Conservation (phyloP, 2,888 invertebrate genomes). For the Melinopterus prodromus region DNA sequence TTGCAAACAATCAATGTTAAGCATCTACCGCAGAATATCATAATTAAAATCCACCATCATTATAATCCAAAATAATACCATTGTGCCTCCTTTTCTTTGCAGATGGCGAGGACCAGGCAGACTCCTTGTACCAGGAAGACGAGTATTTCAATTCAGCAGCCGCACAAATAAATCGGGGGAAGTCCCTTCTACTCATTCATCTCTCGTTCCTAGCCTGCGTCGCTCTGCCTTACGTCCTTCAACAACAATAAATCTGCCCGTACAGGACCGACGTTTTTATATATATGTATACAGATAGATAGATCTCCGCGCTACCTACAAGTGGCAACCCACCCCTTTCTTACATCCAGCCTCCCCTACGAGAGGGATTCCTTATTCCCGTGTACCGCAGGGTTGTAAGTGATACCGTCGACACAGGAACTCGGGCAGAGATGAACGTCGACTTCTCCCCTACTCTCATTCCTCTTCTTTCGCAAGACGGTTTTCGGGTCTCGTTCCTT, state of each 20-base stretch:
- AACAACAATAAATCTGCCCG: constrained; percentile 48
- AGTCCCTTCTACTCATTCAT: constrained; percentile 40
- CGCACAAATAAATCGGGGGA: constrained; percentile 42
- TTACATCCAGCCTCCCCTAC: not conserved
- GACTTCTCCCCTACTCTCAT: not conserved
- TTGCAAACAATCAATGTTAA: too few relatives aligned
- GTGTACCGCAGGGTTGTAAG: not conserved
- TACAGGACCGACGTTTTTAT: constrained; percentile 27
- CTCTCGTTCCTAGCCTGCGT: constrained; percentile 48
- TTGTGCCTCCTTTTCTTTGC: constrained; percentile 40
- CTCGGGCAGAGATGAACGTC: not conserved
- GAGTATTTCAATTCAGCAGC: constrained; percentile 48
- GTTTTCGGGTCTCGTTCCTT: not conserved
- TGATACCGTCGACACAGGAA: not conserved
- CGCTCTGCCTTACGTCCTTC: constrained; percentile 51
- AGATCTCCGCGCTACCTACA: constrained; percentile 28
- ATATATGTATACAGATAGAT: constrained; percentile 26
- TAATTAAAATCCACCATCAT: too few relatives aligned
- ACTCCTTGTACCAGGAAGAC: constrained; percentile 52
- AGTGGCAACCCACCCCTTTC: constrained; percentile 9
- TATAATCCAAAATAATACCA: not conserved
- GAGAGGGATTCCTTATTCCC: not conserved
- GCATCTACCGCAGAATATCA: too few relatives aligned
- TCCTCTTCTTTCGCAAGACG: not conserved
- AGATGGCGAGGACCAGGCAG: constrained; percentile 52